phyloP scores from a whole-genome alignment of 2,888 invertebrate species.

The Luffia ferchaultella region DNA sequence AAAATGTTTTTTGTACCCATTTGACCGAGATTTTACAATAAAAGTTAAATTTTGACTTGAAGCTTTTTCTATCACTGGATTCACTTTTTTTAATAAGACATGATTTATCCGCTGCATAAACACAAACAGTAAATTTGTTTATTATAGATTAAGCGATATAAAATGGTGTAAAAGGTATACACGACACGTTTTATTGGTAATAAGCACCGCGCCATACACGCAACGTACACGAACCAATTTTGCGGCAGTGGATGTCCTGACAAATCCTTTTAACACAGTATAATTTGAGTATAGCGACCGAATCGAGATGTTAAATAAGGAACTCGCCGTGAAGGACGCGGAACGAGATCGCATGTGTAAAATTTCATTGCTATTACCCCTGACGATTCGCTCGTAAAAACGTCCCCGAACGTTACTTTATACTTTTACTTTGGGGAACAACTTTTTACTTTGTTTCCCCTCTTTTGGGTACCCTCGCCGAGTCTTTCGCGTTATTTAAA shows the following conservation, averaged over 20 bases:
- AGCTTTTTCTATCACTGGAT: no score
- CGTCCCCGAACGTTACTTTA: constrained; percentile 1
- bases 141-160: no score
- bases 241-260: constrained; percentile 15
- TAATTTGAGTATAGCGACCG: constrained; percentile 28
- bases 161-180: no score
- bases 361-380: constrained; percentile 23
- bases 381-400: constrained; percentile 6
- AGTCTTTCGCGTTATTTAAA: not conserved
- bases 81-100: no score
- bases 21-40: no score
- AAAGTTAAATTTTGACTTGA: no score
- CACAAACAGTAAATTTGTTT: no score
- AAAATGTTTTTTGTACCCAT: no score
- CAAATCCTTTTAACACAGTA: constrained; percentile 29
- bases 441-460: constrained; percentile 1
- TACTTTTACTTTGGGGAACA: constrained; percentile 5
- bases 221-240: constrained; percentile 6
- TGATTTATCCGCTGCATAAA: no score
- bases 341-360: constrained; percentile 23
- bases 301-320: constrained; percentile 27
- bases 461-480: not conserved
- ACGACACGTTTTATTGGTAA: no score
- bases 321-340: constrained; percentile 9
- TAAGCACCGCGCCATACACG: constrained; percentile 2